A percentile compares a stretch with the other conserved stretches of the same genome.
These are phyloP conservation scores for Drosophila arizonae DNA, from an alignment of 1,140 invertebrate genomes.

Conservation along the genomic window DNA sequence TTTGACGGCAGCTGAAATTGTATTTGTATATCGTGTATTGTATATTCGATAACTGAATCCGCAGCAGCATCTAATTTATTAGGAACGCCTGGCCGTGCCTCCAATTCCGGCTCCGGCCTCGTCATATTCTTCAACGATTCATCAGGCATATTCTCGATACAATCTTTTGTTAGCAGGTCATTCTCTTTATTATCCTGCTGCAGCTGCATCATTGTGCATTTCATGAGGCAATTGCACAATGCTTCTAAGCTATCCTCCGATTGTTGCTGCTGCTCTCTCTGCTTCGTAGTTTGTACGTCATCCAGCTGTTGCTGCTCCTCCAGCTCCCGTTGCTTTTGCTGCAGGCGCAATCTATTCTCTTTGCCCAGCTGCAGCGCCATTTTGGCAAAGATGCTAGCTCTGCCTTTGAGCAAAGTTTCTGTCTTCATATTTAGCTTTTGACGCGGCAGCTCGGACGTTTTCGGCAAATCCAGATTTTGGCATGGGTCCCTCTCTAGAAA, in stretches of 20 bases:
- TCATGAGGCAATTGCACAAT: slow-evolving; percentile 27
- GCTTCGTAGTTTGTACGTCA: not conserved
- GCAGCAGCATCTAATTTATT: no score
- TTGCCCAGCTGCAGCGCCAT: slow-evolving; percentile 24
- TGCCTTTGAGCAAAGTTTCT: not conserved
- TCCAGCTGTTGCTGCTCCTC: not conserved
- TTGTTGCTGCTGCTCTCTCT: not conserved
- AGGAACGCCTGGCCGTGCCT: no score
- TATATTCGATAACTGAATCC: not conserved
- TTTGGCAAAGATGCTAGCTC: slow-evolving; percentile 3
- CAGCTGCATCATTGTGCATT: slow-evolving; percentile 11
- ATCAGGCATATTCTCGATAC: not conserved
- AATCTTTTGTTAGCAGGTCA: no score
- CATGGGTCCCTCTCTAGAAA: slow-evolving; percentile 12
- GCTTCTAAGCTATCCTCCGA: slow-evolving; percentile 13
- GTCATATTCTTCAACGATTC: not conserved
- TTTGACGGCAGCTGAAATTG: not conserved
- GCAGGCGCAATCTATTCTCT: not conserved
- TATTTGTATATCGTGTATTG: no score
- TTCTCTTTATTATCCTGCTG: no score
- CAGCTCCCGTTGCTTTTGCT: not conserved
- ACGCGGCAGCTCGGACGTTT: not conserved
- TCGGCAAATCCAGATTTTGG: not conserved
- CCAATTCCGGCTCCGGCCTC: no score
- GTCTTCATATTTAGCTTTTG: not conserved